A percentile compares a stretch with the other conserved stretches of the same genome.
Conservation (phyloP, 1,140 invertebrate genomes). For the Drosophila orena region DNA sequence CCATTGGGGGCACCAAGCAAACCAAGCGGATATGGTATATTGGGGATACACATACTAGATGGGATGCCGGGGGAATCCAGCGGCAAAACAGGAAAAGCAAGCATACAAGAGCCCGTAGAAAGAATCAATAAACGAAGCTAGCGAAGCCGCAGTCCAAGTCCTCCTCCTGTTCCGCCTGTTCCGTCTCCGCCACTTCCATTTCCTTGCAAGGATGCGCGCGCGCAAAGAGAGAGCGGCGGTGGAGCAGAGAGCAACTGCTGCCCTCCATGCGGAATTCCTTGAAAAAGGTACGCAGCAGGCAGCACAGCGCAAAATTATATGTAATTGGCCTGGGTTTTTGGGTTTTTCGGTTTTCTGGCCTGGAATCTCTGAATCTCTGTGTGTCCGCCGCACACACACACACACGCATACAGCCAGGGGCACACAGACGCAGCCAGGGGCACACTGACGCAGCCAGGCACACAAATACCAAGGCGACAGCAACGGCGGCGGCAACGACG, state of each 20-base stretch:
- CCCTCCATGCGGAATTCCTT: conserved; percentile 48
- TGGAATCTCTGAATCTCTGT: conserved; percentile 28
- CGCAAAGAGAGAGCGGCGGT: conserved; percentile 39
- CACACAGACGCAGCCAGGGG: neutral
- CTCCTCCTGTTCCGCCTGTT: conserved; percentile 18
- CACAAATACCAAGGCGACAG: neutral
- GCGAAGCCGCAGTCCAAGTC: conserved; percentile 48
- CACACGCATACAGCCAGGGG: too few species aligned
- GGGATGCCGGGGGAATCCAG: conserved; percentile 58
- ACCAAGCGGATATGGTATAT: conserved; percentile 43
- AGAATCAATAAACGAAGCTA: conserved; percentile 65
- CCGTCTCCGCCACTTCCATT: neutral
- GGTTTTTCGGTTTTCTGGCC: conserved; percentile 26
- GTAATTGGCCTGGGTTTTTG: conserved; percentile 41
- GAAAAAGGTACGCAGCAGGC: conserved; percentile 18
- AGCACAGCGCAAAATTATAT: conserved; percentile 31
- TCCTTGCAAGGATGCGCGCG: conserved; percentile 41
- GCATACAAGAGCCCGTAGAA: conserved; percentile 9
- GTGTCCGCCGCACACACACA: conserved; percentile 13
- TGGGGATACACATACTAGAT: conserved; percentile 20
- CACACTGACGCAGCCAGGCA: neutral
- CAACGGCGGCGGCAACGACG: conserved; percentile 6
- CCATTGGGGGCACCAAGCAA: conserved; percentile 45
- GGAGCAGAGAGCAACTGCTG: conserved; percentile 39
- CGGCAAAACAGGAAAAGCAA: conserved; percentile 20